Evolutionary conservation across 2,113 vertebrate genomes (phyloP), one percentile per base, ranked within the genome.

Genomic region (Pangasianodon hypophthalmus): DNA sequence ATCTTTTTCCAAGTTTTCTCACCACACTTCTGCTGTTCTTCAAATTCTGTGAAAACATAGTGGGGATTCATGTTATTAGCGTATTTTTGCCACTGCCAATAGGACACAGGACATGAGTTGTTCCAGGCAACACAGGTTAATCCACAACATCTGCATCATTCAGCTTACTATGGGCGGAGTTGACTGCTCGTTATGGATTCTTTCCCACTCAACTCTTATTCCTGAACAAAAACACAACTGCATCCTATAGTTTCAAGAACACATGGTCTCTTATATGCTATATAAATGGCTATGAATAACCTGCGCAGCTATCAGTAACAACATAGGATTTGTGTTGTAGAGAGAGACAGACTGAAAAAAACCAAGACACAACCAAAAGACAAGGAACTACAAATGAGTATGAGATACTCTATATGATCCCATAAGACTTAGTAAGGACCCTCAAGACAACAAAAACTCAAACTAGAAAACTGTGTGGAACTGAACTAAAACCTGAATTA

Each of bases 101-200:
- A 91, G 69, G 88, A 92, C 86, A 87, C 90, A 94, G 91, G 92
- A 93, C 93, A 92, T 92, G 81, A 91, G 86, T 88, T 87, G 87
- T 93, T 93, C 79, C 75, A 92, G 88, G 83, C 87, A 88, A 48
- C 75, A 91, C 92, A 94, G 93, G 92, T 93, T 95, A 93, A 94
- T 93, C 90, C 92, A 92, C 50, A 93, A 91, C 92, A 94, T 93
- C 84, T 92, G 92, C 87, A 85, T 91, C n/a, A 44, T 88, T 89
- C 86, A 48, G 87, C 81, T 87, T 88, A 85, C 86, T 92, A 90
- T 90, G 86, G 87, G 85, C 13, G 24, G 83, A 67, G 69, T 32
- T 48, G 64, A 56, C 69, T 60, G 58, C 26, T 67, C 32, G 18
- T 26, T 89, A 83, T 79, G 62, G 86, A 71, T 60, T 82, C 44